These are phyloP conservation scores for Rallus crepitans DNA, from an alignment of 2,797 vertebrate species.

Conservation along the genomic window DNA sequence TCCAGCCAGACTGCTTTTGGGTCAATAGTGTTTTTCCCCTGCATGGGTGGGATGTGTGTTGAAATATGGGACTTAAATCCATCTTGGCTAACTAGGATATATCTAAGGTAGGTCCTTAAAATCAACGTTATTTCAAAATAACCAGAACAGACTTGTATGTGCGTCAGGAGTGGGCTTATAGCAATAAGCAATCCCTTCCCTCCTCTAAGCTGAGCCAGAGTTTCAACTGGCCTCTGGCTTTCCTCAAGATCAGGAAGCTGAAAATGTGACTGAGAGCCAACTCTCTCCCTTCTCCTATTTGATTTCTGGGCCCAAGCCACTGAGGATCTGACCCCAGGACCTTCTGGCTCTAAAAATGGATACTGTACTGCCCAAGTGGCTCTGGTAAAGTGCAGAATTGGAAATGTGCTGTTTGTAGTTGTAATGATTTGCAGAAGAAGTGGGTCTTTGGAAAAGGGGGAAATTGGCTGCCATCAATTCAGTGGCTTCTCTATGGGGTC, in stretches of 20 bases:
- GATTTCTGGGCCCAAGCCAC: slow-evolving; percentile 15
- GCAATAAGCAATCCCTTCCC: background rate
- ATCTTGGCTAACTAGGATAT: background rate
- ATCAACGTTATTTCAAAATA: background rate
- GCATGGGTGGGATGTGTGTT: background rate
- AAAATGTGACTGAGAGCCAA: background rate
- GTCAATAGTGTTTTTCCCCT: background rate
- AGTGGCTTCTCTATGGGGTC: background rate
- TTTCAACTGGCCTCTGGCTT: background rate
- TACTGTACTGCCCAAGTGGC: slow-evolving; percentile 1
- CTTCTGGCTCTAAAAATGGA: slow-evolving; percentile 39
- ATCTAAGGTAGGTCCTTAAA: background rate
- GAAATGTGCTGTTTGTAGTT: slow-evolving; percentile 31
- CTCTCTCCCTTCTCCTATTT: background rate
- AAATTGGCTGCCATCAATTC: background rate
- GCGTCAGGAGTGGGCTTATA: background rate
- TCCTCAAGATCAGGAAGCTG: background rate
- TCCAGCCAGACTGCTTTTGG: background rate
- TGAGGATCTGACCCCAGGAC: slow-evolving; percentile 29
- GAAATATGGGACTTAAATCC: background rate
- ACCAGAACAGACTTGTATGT: background rate
- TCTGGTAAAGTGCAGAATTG: background rate
- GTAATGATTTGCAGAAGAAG: slow-evolving; percentile 35
- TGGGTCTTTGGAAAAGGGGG: background rate
- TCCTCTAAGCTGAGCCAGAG: background rate